Percentiles rank a stretch among this genome's conserved stretches.
Conservation (phyloP, 2,888 invertebrate genomes). For the Scaptomyza cyrtandrae region DNA sequence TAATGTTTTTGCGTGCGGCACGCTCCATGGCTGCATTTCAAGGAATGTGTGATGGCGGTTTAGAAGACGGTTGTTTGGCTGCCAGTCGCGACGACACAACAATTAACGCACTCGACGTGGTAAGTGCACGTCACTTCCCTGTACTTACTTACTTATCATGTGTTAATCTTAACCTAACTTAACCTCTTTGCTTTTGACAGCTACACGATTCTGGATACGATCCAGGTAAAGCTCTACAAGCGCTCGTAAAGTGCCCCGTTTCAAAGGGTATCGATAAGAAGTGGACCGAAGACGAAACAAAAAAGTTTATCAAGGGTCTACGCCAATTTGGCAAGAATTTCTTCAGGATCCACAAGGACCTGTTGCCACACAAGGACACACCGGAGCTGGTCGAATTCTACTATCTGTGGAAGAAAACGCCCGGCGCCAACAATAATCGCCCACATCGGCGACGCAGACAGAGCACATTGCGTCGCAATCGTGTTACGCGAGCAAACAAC, state of each 20-base stretch:
- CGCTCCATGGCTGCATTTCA: constrained; percentile 99
- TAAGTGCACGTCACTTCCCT: constrained; percentile 87
- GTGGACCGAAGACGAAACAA: constrained; percentile 99
- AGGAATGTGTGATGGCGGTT: constrained; percentile 99
- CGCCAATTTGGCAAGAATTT: constrained; percentile 99
- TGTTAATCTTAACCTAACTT: constrained; percentile 9
- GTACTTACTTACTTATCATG: neutral
- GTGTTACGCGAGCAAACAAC: constrained; percentile 92
- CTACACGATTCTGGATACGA: constrained; percentile 98
- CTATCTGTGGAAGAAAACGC: constrained; percentile 99
- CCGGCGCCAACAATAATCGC: constrained; percentile 97
- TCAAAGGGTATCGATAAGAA: constrained; percentile 98
- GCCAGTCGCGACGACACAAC: constrained; percentile 99
- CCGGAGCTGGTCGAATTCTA: constrained; percentile 99
- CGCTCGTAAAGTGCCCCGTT: constrained; percentile 97
- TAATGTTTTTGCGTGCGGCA: constrained; percentile 98
- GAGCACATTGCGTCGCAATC: constrained; percentile 93
- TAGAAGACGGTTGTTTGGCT: constrained; percentile 98
- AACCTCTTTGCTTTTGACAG: constrained; percentile 84
- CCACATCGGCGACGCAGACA: constrained; percentile 96
- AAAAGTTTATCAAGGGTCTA: constrained; percentile 99
- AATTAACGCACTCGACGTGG: constrained; percentile 97
- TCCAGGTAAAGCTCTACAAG: constrained; percentile 97
- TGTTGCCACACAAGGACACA: constrained; percentile 98
- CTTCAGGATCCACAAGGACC: constrained; percentile 97